phyloP scores from a whole-genome alignment of 2,113 vertebrate species.

The Stomatorhinus ivindoensis region DNA sequence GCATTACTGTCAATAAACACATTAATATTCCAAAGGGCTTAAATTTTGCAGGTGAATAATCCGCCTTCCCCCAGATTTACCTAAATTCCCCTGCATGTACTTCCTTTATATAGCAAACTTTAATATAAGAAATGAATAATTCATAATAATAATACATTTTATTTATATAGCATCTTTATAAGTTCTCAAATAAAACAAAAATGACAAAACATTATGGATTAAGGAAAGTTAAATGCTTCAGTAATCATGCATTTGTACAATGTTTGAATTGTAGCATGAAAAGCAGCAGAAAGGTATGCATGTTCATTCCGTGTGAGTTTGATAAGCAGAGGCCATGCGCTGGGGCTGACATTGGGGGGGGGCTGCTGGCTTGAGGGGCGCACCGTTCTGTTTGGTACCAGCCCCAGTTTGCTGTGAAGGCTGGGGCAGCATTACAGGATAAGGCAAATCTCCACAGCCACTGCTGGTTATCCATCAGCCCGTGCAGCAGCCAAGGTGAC shows the following conservation, averaged over 20 bases:
- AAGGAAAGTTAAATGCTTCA: too few relatives aligned
- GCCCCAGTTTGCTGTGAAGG: not conserved
- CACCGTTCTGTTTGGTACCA: not conserved
- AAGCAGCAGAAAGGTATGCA: not conserved
- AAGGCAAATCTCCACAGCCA: not conserved
- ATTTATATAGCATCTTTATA: not conserved
- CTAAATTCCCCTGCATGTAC: not conserved
- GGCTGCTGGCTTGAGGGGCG: not conserved
- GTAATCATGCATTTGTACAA: not conserved
- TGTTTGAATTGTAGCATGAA: not conserved
- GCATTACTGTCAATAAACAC: conserved; percentile 23
- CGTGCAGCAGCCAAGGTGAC: not conserved
- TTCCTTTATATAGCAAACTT: not conserved
- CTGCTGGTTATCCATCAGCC: not conserved
- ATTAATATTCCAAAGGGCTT: not conserved
- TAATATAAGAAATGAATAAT: not conserved
- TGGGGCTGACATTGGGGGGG: not conserved
- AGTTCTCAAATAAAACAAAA: not conserved
- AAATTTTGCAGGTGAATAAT: not conserved
- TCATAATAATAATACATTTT: not conserved
- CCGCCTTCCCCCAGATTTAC: not conserved
- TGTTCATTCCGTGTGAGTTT: not conserved
- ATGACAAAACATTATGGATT: not conserved
- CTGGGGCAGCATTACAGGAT: not conserved
- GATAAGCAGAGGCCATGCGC: not conserved